Evolutionary conservation across 2,113 vertebrate species (phyloP), one percentile per base, ranked within the genome.

Genomic region (Embiotoca jacksoni): DNA sequence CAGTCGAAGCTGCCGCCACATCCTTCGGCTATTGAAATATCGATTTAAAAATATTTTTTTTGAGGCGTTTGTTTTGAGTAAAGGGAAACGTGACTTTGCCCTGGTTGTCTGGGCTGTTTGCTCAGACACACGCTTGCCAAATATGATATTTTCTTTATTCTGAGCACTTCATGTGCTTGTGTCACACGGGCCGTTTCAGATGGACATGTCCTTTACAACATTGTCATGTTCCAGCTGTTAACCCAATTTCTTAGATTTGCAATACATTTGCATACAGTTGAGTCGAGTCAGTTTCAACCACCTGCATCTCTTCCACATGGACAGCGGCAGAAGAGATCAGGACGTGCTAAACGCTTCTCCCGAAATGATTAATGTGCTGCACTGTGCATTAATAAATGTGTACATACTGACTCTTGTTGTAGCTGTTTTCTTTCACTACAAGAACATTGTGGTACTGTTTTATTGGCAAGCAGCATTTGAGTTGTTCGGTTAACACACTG

Each of bases 361-460:
- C 56, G 16, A 75, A 69, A 35, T 30, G 61, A 39, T 71, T 70
- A 58, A 71, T 84, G 75, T 88, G 53, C 82, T 78, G 41, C 80
- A 54, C 52, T 78, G 80, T 89, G 61, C 80, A 74, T 82, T 83
- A 93, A 84, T 92, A 92, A 92, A 92, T 49, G 7, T 90, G 78
- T 88, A 89, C 52, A 91, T 82, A 84, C 14, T 13, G 69, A 30
- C 35, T 53, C 4, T 65, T 5, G 23, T 23, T 23, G 23, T 50
- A 44, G 55, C 16, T 35, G 54, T 55, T 31, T 64, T 72, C 16
- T 77, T 81, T 74, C 7, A 54, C 41, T 33, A 14, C 16, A 46
- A 1, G 50, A 49, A 52, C 3, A 4, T n/a, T 10, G 5, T 41
- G 8, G 39, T 41, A 10, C 1, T 9, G 6, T 41, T 41, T 41